Evolutionary conservation across 2,113 vertebrate genomes (phyloP).

Genomic region (Cacatua alba): DNA sequence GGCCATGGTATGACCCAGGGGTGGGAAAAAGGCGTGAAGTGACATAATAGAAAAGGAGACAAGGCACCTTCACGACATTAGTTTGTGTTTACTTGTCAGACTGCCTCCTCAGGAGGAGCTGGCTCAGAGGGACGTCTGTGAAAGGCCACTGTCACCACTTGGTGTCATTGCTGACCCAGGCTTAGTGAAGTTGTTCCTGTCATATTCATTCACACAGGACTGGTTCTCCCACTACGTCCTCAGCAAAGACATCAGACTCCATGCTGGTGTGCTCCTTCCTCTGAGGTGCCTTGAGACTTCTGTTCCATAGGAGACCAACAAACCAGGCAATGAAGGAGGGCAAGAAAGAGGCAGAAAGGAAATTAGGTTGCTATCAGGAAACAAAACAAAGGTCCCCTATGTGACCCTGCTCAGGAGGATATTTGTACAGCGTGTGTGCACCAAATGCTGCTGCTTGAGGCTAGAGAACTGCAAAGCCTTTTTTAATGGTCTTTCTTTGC

Average conservation of each 20-base stretch:
- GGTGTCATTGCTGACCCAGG: constrained; percentile 18
- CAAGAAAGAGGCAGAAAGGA: not conserved
- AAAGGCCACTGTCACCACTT: not conserved
- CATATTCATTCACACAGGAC: not conserved
- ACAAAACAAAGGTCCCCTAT: not conserved
- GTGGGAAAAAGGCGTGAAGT: not conserved
- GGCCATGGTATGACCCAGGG: constrained; percentile 69
- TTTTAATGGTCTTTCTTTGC: not conserved
- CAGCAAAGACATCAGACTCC: constrained; percentile 52
- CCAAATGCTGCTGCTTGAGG: not conserved
- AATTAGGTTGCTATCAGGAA: not conserved
- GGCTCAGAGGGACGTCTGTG: not conserved
- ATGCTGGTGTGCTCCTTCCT: constrained; percentile 43
- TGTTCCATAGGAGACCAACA: constrained; percentile 76
- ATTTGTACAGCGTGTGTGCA: not conserved
- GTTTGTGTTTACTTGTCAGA: not conserved
- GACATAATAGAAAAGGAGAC: not conserved
- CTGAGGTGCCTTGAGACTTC: constrained; percentile 76
- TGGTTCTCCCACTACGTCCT: constrained; percentile 68
- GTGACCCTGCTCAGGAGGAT: not conserved
- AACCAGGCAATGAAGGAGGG: constrained; percentile 75
- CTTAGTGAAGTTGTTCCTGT: not conserved
- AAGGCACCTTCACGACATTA: not conserved
- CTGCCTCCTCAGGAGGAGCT: not conserved
- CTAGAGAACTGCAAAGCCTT: not conserved